These are phyloP conservation scores for Nasonia giraulti DNA, from an alignment of 1,140 invertebrate genomes.

Conservation along the genomic window DNA sequence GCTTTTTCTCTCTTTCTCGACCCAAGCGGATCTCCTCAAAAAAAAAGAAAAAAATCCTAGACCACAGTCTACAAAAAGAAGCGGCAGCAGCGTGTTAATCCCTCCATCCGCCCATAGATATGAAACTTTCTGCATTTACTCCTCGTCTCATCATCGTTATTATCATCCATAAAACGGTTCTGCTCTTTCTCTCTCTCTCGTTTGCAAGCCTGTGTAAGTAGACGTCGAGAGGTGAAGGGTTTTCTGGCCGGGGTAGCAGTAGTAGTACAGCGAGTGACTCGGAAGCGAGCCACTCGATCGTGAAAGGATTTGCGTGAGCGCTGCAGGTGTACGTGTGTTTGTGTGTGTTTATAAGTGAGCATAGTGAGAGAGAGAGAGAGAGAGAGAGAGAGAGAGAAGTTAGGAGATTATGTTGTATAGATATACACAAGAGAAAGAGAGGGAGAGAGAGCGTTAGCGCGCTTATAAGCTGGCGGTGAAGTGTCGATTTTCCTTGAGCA, in stretches of 20 bases:
- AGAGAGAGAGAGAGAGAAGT: neutral
- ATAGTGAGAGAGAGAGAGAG: neutral
- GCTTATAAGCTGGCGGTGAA: conserved; percentile 44
- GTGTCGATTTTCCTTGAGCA: conserved; percentile 45
- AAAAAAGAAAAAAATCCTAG: neutral
- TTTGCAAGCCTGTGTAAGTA: conserved; percentile 19
- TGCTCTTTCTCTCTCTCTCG: neutral
- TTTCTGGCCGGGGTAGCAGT: conserved; percentile 10
- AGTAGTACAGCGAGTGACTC: conserved; percentile 17
- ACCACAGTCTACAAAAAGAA: neutral
- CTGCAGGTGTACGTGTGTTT: neutral
- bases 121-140: neutral
- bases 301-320: conserved; percentile 42
- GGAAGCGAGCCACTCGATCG: conserved; percentile 33
- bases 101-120: neutral
- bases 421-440: neutral
- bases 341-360: neutral
- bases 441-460: conserved; percentile 28
- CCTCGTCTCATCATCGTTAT: neutral
- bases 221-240: neutral
- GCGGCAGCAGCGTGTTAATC: too few species aligned
- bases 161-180: conserved; percentile 28
- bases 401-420: neutral
- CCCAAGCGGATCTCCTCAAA: neutral
- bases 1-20: neutral